Base-by-base conservation (phyloP, 2,113 vertebrate genomes). In the Dermatemys mawii region DNA sequence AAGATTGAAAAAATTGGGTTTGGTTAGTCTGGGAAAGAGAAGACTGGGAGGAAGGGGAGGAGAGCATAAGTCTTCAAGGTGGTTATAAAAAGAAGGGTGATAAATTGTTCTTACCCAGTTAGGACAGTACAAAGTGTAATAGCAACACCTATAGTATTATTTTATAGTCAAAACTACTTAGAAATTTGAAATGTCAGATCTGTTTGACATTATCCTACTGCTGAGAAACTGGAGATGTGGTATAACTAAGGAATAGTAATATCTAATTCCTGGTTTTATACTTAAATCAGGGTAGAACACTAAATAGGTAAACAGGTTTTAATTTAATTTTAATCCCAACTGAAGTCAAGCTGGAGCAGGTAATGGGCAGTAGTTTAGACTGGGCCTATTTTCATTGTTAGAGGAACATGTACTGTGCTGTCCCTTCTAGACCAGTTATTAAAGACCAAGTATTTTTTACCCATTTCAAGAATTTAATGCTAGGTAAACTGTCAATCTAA, bases 141-240 rank as follows among this genome's bases (percentile, higher is more conserved):
- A 89, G 24, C 38, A 75, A 70, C 26, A 46, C 3, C 46, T 0
- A 67, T 26, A n/a, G 7, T 8, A 51, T 1, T 41, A 78, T 0
- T 0, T 29, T 50, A 54, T 8, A 51, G 44, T 22, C 49, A 63
- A n/a, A 38, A 38, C 10, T 70, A 17, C 38, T 73, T 11, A 73
- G 21, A 19, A 38, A 24, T 41, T 73, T 73, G n/a, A 41, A 73
- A 22, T 11, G 57, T 16, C 57, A 73, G 24, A 21, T 38, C n/a
- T 24, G 12, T 41, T 73, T 73, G n/a, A 12, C 5, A 11, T 11
- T 41, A 24, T 35, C 32, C 57, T 63, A 16, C 29, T 63, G 57
- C 14, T 9, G n/a, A 70, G 21, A 24, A 41, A 73, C 19, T 41
- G n/a, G 11, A 38, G 19, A 41, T 24, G 10, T 41, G 17, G 10